phyloP scores from a whole-genome alignment of 2,888 invertebrate species.

The Heliconius charithonia region DNA sequence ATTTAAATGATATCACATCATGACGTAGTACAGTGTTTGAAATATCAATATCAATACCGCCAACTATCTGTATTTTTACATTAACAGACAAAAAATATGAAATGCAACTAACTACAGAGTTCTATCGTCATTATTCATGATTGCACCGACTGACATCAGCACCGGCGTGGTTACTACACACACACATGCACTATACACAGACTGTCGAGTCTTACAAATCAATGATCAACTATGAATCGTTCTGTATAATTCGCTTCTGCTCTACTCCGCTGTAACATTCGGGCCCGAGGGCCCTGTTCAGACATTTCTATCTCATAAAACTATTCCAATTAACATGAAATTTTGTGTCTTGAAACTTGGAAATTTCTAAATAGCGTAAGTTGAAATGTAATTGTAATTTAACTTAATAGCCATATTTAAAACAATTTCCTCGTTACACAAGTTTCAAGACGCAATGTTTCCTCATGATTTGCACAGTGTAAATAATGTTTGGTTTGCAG shows the following conservation, averaged over 20 bases:
- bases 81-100: conserved; percentile 40
- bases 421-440: conserved; percentile 8
- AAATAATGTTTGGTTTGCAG: conserved; percentile 69
- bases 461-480: conserved; percentile 43
- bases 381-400: not conserved
- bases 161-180: conserved; percentile 62
- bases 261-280: conserved; percentile 41
- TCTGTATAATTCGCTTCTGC: conserved; percentile 45
- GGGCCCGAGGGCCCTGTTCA: conserved; percentile 34
- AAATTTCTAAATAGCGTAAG: not conserved
- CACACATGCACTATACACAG: conserved; percentile 60
- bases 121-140: conserved; percentile 50
- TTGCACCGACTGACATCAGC: conserved; percentile 55
- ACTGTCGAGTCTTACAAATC: conserved; percentile 40
- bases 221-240: conserved; percentile 33
- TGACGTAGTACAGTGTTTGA: not conserved
- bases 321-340: conserved; percentile 34
- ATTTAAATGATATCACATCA: not conserved
- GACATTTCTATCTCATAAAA: conserved; percentile 39
- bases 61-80: conserved; percentile 4
- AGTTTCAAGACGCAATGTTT: conserved; percentile 55
- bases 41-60: not conserved
- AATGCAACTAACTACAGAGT: conserved; percentile 57
- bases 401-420: not conserved
- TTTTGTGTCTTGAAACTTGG: conserved; percentile 42